Percentiles rank a stretch among this genome's conserved stretches.
Evolutionary conservation across 2,888 invertebrate species (phyloP).

Genomic region (Aproaerema taeniolella): DNA sequence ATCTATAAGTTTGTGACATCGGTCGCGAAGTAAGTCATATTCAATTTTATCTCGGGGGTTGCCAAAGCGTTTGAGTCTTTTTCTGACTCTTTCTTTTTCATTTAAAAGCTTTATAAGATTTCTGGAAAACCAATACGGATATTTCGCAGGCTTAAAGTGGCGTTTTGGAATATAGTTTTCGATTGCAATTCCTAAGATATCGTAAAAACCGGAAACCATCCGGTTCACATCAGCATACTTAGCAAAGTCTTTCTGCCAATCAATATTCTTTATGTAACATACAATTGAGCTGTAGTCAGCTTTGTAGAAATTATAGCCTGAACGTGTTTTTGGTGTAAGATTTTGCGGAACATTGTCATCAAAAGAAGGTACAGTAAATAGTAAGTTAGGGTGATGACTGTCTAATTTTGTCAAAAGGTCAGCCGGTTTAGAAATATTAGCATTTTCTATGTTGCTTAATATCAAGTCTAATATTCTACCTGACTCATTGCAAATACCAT

Average conservation of each 20-base stretch:
- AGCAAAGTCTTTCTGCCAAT: slow-evolving; percentile 4
- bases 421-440: slow-evolving; percentile 2
- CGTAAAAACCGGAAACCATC: slow-evolving; percentile 11
- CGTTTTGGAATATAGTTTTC: slow-evolving; percentile 9
- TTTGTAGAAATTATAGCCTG: slow-evolving; percentile 15
- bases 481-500: slow-evolving; percentile 14
- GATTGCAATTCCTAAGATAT: slow-evolving; percentile 3
- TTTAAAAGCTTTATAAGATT: neutral
- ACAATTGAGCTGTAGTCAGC: slow-evolving; percentile 17
- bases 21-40: slow-evolving; percentile 10
- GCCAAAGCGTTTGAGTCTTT: slow-evolving; percentile 1
- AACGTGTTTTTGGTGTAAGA: neutral
- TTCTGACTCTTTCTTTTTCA: slow-evolving; percentile 11
- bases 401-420: slow-evolving; percentile 17
- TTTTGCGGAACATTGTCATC: neutral
- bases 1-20: neutral
- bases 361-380: slow-evolving; percentile 9
- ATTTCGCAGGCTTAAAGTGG: slow-evolving; percentile 2
- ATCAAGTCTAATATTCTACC: slow-evolving; percentile 17
- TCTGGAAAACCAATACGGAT: slow-evolving; percentile 11
- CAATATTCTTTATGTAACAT: slow-evolving; percentile 3
- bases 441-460: slow-evolving; percentile 10
- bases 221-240: slow-evolving; percentile 7
- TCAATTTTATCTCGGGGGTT: slow-evolving; percentile 14
- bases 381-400: slow-evolving; percentile 15